phyloP scores from a whole-genome alignment of 1,140 invertebrate species.

The Drosophila ohnishii region DNA sequence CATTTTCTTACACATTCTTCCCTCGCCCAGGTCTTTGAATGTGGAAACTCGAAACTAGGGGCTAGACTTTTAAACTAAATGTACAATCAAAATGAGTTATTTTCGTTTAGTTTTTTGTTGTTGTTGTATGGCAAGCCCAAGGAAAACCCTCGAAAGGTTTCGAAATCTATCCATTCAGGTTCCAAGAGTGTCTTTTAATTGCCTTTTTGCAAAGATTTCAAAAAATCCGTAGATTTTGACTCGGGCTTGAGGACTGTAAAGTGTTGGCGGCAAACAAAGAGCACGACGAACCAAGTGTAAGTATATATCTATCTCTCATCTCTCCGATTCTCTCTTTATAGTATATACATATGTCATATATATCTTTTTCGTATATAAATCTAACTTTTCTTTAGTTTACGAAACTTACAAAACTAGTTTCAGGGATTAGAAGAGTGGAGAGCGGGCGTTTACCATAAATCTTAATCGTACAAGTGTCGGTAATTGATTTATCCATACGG shows the following conservation, averaged over 20 bases:
- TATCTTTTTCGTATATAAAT: conserved; percentile 28
- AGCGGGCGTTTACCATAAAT: conserved; percentile 23
- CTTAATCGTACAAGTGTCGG: conserved; percentile 25
- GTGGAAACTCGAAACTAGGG: conserved; percentile 15
- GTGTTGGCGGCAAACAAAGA: conserved; percentile 13
- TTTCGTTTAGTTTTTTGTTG: conserved; percentile 1
- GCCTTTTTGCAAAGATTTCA: background rate
- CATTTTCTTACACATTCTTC: conserved; percentile 6
- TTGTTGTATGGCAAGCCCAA: conserved; percentile 1
- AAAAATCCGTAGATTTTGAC: background rate
- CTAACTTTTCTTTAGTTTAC: conserved; percentile 45
- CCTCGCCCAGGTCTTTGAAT: conserved; percentile 2
- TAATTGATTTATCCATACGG: conserved; percentile 43
- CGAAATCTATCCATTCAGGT: background rate
- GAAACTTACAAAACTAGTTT: conserved; percentile 33
- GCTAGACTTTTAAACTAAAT: conserved; percentile 44
- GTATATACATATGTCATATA: conserved; percentile 6
- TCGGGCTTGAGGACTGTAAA: conserved; percentile 15
- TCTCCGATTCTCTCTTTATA: background rate
- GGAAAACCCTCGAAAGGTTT: background rate
- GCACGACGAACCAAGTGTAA: conserved; percentile 13
- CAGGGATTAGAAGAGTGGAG: conserved; percentile 19
- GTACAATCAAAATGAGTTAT: conserved; percentile 37
- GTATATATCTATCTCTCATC: conserved; percentile 2
- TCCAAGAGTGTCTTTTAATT: background rate